These are phyloP conservation scores for Phoxinus dragarum DNA, from an alignment of 2,797 vertebrate species.

Conservation along the genomic window DNA sequence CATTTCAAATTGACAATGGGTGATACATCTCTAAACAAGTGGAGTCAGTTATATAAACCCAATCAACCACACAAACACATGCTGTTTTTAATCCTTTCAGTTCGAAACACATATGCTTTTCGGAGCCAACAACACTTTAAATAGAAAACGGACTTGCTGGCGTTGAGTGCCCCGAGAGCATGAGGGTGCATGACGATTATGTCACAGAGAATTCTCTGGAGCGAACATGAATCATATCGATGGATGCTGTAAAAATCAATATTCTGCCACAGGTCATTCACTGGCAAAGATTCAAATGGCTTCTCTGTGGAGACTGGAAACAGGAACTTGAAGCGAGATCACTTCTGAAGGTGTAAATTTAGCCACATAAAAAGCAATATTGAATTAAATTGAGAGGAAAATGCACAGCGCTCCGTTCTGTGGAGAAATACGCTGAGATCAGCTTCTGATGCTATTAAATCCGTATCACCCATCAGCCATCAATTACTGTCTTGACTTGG, in stretches of 20 bases:
- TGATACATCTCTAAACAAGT: slow-evolving; percentile 42
- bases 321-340: slow-evolving; percentile 51
- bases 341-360: slow-evolving; percentile 57
- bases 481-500: slow-evolving; percentile 58
- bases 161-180: slow-evolving; percentile 3
- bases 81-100: slow-evolving; percentile 1
- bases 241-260: slow-evolving; percentile 67
- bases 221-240: slow-evolving; percentile 64
- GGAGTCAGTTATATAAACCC: slow-evolving; percentile 30
- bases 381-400: slow-evolving; percentile 53
- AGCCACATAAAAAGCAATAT: slow-evolving; percentile 54
- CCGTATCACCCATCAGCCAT: slow-evolving; percentile 53
- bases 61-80: slow-evolving; percentile 2
- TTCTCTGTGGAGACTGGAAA: slow-evolving; percentile 51
- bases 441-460: slow-evolving; percentile 46
- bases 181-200: slow-evolving; percentile 41
- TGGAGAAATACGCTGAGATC: slow-evolving; percentile 49
- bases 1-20: slow-evolving; percentile 8
- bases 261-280: slow-evolving; percentile 63
- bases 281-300: slow-evolving; percentile 57
- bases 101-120: not conserved
- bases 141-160: not conserved
- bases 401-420: not conserved
- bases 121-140: slow-evolving; percentile 5
- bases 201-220: slow-evolving; percentile 61